phyloP scores from a whole-genome alignment of 2,797 vertebrate genomes.

The Selene dorsalis region DNA sequence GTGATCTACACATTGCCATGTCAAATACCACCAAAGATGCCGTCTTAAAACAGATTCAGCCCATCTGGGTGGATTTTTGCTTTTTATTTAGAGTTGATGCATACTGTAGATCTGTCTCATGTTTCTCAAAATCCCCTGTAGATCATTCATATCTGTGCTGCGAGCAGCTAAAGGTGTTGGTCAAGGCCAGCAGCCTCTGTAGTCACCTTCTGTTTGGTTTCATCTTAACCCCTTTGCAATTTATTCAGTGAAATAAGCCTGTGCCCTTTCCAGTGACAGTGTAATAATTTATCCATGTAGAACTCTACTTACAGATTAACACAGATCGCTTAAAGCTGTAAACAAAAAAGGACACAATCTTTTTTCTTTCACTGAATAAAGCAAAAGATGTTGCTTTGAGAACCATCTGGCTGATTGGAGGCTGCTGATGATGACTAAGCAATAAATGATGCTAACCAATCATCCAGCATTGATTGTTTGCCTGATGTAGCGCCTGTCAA shows the following conservation, averaged over 20 bases:
- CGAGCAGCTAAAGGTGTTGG: conserved; percentile 55
- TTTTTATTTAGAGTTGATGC: conserved; percentile 46
- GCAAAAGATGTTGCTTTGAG: conserved; percentile 34
- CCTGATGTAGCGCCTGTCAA: conserved; percentile 30
- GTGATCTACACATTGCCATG: conserved; percentile 32
- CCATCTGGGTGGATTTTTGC: conserved; percentile 14
- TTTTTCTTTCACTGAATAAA: conserved; percentile 28
- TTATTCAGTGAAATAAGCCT: conserved; percentile 52
- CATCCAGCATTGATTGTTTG: conserved; percentile 39
- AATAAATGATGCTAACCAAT: conserved; percentile 51
- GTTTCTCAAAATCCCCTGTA: conserved; percentile 41
- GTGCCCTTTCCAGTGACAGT: conserved; percentile 63
- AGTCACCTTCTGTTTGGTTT: conserved; percentile 65
- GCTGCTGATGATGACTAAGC: conserved; percentile 38
- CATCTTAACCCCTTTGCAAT: conserved; percentile 57
- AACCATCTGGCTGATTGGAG: conserved; percentile 57
- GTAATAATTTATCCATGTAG: conserved; percentile 56
- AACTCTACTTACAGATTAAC: conserved; percentile 61
- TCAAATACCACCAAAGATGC: conserved; percentile 28
- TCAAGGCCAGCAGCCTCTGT: conserved; percentile 47
- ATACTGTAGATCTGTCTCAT: neutral
- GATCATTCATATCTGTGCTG: conserved; percentile 50
- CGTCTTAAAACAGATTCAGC: conserved; percentile 27
- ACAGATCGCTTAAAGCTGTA: conserved; percentile 63
- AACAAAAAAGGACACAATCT: conserved; percentile 40